These are phyloP conservation scores for Drosophila niveifrons DNA, from an alignment of 2,888 invertebrate species.

Conservation along the genomic window DNA sequence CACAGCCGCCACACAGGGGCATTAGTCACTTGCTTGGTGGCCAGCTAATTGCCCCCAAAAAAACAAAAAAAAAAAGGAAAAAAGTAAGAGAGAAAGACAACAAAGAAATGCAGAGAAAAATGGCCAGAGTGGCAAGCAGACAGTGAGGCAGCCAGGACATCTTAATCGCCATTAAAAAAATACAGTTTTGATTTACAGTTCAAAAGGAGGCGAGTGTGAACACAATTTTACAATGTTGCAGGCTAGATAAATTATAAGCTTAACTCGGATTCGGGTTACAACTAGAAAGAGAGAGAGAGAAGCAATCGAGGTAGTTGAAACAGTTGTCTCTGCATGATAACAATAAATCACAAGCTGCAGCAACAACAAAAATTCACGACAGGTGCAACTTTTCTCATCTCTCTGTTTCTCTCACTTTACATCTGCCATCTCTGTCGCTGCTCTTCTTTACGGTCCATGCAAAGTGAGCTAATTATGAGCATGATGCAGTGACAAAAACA, in stretches of 20 bases:
- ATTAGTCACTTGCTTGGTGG: slow-evolving; percentile 77
- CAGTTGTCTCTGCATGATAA: slow-evolving; percentile 26
- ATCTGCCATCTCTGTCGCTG: background rate
- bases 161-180: slow-evolving; percentile 61
- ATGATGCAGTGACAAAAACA: slow-evolving; percentile 56
- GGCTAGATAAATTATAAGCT: slow-evolving; percentile 52
- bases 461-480: slow-evolving; percentile 74
- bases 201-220: slow-evolving; percentile 58
- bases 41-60: slow-evolving; percentile 70
- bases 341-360: slow-evolving; percentile 50
- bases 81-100: slow-evolving; percentile 1
- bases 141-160: slow-evolving; percentile 57
- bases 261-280: slow-evolving; percentile 20
- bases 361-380: slow-evolving; percentile 36
- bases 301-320: slow-evolving; percentile 8
- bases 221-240: slow-evolving; percentile 58
- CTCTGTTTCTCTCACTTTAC: background rate
- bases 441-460: slow-evolving; percentile 33
- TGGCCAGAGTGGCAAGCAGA: slow-evolving; percentile 22
- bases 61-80: background rate
- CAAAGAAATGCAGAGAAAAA: slow-evolving; percentile 3
- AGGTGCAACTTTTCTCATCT: slow-evolving; percentile 43
- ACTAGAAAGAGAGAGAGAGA: background rate
- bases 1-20: slow-evolving; percentile 45
- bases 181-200: slow-evolving; percentile 74